These are phyloP conservation scores for Drosophila burlai DNA, from an alignment of 1,140 invertebrate species.

Conservation along the genomic window DNA sequence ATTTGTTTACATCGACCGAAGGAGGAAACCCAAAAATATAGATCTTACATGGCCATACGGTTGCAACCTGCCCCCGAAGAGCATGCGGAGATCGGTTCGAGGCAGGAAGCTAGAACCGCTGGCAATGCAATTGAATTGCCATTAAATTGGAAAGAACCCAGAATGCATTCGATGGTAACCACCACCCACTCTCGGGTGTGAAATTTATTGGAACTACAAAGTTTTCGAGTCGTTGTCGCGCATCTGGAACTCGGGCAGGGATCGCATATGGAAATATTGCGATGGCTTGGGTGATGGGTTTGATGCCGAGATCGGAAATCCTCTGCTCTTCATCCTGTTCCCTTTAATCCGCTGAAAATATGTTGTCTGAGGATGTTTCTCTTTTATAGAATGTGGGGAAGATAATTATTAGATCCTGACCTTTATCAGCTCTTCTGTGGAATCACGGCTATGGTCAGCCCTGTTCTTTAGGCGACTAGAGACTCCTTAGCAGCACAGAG, in stretches of 20 bases:
- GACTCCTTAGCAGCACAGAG: too few relatives aligned
- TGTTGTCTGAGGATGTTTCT: too few relatives aligned
- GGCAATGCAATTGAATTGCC: conserved; percentile 73
- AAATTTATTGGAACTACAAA: conserved; percentile 49
- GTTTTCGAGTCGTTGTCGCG: conserved; percentile 2
- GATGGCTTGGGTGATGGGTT: neutral
- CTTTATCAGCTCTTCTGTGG: neutral
- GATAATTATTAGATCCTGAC: neutral
- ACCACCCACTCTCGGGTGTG: conserved; percentile 30
- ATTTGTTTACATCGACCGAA: conserved; percentile 62
- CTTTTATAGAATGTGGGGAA: too few relatives aligned
- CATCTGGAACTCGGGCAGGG: conserved; percentile 17
- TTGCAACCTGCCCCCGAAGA: conserved; percentile 58
- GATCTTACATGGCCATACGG: conserved; percentile 70
- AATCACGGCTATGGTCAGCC: too few relatives aligned
- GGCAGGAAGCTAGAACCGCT: conserved; percentile 68
- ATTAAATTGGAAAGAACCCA: conserved; percentile 55
- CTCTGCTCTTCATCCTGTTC: neutral
- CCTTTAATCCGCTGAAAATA: neutral
- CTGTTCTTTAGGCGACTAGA: too few relatives aligned
- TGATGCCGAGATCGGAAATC: neutral
- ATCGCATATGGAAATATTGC: neutral
- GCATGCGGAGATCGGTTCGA: conserved; percentile 8
- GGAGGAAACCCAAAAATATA: conserved; percentile 56
- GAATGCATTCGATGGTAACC: conserved; percentile 7